These are phyloP conservation scores for Bombus breviceps DNA, from an alignment of 1,140 invertebrate species.

Conservation along the genomic window DNA sequence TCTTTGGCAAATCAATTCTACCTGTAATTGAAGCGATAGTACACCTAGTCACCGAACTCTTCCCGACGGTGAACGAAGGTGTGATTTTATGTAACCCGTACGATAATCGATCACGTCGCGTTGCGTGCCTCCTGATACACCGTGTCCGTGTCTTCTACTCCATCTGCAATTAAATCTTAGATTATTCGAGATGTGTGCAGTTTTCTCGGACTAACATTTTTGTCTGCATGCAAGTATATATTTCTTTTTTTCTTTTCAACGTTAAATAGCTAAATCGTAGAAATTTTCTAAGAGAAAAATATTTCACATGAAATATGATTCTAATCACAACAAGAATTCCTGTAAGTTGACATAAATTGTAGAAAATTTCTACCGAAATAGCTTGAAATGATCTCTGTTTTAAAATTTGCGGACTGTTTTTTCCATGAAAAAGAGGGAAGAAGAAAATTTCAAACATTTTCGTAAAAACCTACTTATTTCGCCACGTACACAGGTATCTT, in stretches of 20 bases:
- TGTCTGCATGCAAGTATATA: constrained; percentile 45
- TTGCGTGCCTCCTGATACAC: constrained; percentile 84
- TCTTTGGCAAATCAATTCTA: constrained; percentile 24
- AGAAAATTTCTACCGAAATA: constrained; percentile 16
- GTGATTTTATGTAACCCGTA: constrained; percentile 94
- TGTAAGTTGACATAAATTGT: background rate
- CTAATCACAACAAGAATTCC: no score
- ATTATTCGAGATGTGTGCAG: constrained; percentile 14
- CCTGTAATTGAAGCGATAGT: background rate
- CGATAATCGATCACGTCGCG: constrained; percentile 90
- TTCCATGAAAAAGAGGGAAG: background rate
- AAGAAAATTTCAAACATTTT: background rate
- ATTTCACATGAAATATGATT: background rate
- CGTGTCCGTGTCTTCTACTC: constrained; percentile 86
- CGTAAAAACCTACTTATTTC: background rate
- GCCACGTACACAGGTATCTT: background rate
- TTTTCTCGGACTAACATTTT: background rate
- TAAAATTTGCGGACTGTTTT: constrained; percentile 2
- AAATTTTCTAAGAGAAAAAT: constrained; percentile 23
- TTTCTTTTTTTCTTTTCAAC: background rate
- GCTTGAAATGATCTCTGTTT: background rate
- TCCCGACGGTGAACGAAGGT: constrained; percentile 93
- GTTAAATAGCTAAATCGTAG: constrained; percentile 1
- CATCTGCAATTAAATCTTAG: constrained; percentile 82
- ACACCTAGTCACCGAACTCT: constrained; percentile 88